Evolutionary conservation across 2,888 invertebrate genomes (phyloP), one percentile per base, ranked within the genome.

Genomic region (Amphiduros pacificus): DNA sequence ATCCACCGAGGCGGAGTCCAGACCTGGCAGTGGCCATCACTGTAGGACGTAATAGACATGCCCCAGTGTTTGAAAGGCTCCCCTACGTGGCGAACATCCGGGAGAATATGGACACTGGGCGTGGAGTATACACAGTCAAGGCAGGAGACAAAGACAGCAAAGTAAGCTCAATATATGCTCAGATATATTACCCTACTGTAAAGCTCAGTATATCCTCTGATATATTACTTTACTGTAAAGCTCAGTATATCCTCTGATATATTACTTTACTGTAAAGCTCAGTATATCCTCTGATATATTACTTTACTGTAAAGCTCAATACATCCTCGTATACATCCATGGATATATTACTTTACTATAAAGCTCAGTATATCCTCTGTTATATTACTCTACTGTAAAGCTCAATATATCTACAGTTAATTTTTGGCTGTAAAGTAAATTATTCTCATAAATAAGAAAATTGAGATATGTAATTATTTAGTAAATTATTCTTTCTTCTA

Each of bases 1-100:
- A 57, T 11, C 74, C 75, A 24, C 29, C 64, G 9, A 54, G 60
- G 49, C 51, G 24, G n/a, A 60, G 60, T 36, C 53, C 61, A 1
- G 52, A 53, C 36, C 73, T 74, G 6, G 65, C 63, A 6, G 75
- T 75, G 22, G 67, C 62, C 27, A 67, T 73, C 41, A 69, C 53
- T 11, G 66, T 74, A 1, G 62, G 55, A 17, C 66, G 75, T 6
- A 73, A 75, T 58, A 41, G 71, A 11, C 36, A 57, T 24, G n/a
- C 60, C 6, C 75, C 75, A 17, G 53, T 22, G 11, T 73, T 74
- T 53, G 51, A 51, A 40, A 9, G 29, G 28, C n/a, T 24, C 11
- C 59, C 59, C 9, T 59, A 59, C 29, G 2, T 20, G 6, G 41
- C 52, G 20, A 53, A 22, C 41, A 61, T 61, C 52, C 27, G 55